Percentiles rank a stretch among this genome's conserved stretches.
These are phyloP conservation scores for Nerophis lumbriciformis DNA, from an alignment of 2,113 vertebrate species.

Conservation along the genomic window DNA sequence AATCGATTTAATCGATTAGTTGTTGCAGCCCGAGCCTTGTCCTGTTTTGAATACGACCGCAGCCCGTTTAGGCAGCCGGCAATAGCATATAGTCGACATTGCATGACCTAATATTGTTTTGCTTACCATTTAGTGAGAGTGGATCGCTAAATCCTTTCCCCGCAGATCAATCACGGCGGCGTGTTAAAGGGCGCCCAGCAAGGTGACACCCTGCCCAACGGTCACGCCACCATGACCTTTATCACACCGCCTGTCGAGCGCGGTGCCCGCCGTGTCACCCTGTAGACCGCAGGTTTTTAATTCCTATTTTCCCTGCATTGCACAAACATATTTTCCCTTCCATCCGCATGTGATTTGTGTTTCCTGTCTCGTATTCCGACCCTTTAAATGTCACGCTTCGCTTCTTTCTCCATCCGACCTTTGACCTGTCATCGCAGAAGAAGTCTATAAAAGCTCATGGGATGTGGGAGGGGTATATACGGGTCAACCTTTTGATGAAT, in stretches of 20 bases:
- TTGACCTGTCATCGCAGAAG: too few species aligned
- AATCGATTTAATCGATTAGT: too few species aligned
- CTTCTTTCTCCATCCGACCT: not conserved
- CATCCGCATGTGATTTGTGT: too few species aligned
- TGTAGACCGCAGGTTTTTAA: constrained; percentile 20
- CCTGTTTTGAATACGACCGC: too few species aligned
- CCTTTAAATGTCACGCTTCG: constrained; percentile 27
- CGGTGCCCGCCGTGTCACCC: constrained; percentile 3
- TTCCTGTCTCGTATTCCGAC: constrained; percentile 4
- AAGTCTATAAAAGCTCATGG: too few species aligned
- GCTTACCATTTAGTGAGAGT: constrained; percentile 21
- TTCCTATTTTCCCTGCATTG: too few species aligned
- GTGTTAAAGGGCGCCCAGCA: constrained; percentile 48
- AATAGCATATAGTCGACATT: not conserved
- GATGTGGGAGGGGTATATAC: too few species aligned
- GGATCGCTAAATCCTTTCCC: constrained; percentile 7
- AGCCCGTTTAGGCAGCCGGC: too few species aligned
- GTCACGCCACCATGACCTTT: constrained; percentile 40
- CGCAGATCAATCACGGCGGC: constrained; percentile 39
- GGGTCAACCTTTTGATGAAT: not conserved
- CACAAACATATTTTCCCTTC: too few species aligned
- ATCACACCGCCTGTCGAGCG: constrained; percentile 12
- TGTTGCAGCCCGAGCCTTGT: too few species aligned
- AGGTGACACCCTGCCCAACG: constrained; percentile 47
- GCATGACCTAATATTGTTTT: constrained; percentile 13